Evolutionary conservation across 2,888 invertebrate species (phyloP).

Genomic region (Ophion slaviceki): DNA sequence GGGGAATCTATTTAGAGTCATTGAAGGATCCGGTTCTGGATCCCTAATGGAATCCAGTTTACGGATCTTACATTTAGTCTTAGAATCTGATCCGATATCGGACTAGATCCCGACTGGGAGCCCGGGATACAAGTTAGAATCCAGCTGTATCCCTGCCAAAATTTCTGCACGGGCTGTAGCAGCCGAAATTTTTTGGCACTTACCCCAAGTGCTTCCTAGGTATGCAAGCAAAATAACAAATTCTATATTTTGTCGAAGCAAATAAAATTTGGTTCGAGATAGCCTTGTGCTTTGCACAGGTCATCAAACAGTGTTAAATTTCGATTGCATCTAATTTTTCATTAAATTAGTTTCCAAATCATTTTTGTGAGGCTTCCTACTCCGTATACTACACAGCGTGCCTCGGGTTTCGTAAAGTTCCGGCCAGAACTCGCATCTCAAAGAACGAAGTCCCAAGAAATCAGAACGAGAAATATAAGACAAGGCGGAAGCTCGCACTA

Average conservation of each 20-base stretch:
- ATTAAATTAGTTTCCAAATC: neutral
- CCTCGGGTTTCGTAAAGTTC: slow-evolving; percentile 11
- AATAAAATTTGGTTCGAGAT: neutral
- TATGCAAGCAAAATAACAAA: neutral
- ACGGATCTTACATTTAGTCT: too few species aligned
- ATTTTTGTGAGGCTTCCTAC: neutral
- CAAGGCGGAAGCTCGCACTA: slow-evolving; percentile 7
- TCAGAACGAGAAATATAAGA: slow-evolving; percentile 30
- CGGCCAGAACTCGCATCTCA: slow-evolving; percentile 25
- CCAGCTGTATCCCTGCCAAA: too few species aligned
- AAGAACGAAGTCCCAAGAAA: slow-evolving; percentile 29
- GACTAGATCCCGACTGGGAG: too few species aligned
- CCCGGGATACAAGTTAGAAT: too few species aligned
- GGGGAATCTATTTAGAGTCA: too few species aligned
- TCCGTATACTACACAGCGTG: slow-evolving; percentile 1
- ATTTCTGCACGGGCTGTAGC: too few species aligned
- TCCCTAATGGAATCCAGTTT: too few species aligned
- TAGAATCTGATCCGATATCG: too few species aligned
- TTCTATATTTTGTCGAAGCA: neutral
- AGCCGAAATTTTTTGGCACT: too few species aligned
- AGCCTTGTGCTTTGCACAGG: neutral
- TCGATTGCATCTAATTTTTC: neutral
- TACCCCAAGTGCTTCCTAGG: neutral
- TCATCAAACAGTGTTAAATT: neutral
- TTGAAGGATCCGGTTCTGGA: too few species aligned